Evolutionary conservation across 2,888 invertebrate genomes (phyloP).

Genomic region (Drosophila siamana): DNA sequence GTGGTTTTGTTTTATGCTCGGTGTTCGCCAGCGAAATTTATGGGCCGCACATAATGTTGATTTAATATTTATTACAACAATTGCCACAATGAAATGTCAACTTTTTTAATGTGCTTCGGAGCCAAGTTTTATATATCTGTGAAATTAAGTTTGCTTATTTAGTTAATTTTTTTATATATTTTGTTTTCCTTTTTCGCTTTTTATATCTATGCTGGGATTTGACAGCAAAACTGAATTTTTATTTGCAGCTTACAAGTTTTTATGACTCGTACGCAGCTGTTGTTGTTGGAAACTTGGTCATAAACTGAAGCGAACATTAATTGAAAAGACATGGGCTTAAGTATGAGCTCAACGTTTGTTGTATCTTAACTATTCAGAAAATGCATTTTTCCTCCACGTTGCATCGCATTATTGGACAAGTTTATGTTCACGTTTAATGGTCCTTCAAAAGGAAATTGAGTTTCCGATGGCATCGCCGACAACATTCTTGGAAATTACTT

Average conservation of each 20-base stretch:
- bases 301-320: slow-evolving; percentile 62
- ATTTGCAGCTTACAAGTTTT: slow-evolving; percentile 48
- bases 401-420: neutral
- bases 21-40: slow-evolving; percentile 53
- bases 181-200: slow-evolving; percentile 11
- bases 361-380: slow-evolving; percentile 16
- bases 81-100: slow-evolving; percentile 39
- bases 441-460: neutral
- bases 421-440: slow-evolving; percentile 14
- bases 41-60: slow-evolving; percentile 68
- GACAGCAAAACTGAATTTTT: slow-evolving; percentile 42
- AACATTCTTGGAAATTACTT: neutral
- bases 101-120: slow-evolving; percentile 46
- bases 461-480: slow-evolving; percentile 1
- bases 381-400: slow-evolving; percentile 18
- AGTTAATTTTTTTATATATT: slow-evolving; percentile 34
- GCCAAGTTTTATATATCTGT: slow-evolving; percentile 26
- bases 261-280: slow-evolving; percentile 29
- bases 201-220: slow-evolving; percentile 36
- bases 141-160: slow-evolving; percentile 65
- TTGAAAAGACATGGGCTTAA: slow-evolving; percentile 56
- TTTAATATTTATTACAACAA: slow-evolving; percentile 73
- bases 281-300: slow-evolving; percentile 32
- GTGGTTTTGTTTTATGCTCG: slow-evolving; percentile 43
- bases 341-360: slow-evolving; percentile 34